A percentile compares a stretch with the other conserved stretches of the same genome.
Conservation (phyloP, 2,113 vertebrate genomes). For the Seriola quinqueradiata region DNA sequence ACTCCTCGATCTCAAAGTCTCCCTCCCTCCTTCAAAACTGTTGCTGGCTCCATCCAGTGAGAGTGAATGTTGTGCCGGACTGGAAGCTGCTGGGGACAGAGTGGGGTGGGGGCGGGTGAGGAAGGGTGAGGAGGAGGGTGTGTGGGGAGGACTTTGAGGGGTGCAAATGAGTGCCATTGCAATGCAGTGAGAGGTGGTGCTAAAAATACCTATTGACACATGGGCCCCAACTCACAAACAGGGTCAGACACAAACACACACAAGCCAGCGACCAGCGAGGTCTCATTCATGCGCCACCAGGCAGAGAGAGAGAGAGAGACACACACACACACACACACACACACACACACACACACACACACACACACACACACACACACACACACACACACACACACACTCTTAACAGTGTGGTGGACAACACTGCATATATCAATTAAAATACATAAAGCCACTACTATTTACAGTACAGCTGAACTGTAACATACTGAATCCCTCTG, state of each 20-base stretch:
- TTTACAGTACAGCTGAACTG: not conserved
- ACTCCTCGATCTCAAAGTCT: conserved; percentile 42
- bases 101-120: conserved; percentile 28
- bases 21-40: conserved; percentile 45
- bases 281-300: conserved; percentile 62
- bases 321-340: conserved; percentile 4
- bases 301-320: conserved; percentile 40
- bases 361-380: conserved; percentile 8
- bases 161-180: conserved; percentile 84
- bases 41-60: conserved; percentile 76
- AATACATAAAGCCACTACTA: not conserved
- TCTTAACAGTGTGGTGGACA: too few relatives aligned
- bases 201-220: conserved; percentile 87
- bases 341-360: conserved; percentile 7
- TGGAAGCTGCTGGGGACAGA: conserved; percentile 36
- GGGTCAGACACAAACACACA: conserved; percentile 78
- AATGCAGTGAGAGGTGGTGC: conserved; percentile 83
- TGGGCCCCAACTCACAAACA: conserved; percentile 78
- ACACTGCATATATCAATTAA: not conserved
- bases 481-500: not conserved
- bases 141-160: conserved; percentile 50
- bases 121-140: conserved; percentile 20
- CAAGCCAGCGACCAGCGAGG: conserved; percentile 53
- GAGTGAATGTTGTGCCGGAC: conserved; percentile 73
- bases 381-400: not conserved